Conservation (phyloP, 2,113 vertebrate species). For the Stictonetta naevosa region DNA sequence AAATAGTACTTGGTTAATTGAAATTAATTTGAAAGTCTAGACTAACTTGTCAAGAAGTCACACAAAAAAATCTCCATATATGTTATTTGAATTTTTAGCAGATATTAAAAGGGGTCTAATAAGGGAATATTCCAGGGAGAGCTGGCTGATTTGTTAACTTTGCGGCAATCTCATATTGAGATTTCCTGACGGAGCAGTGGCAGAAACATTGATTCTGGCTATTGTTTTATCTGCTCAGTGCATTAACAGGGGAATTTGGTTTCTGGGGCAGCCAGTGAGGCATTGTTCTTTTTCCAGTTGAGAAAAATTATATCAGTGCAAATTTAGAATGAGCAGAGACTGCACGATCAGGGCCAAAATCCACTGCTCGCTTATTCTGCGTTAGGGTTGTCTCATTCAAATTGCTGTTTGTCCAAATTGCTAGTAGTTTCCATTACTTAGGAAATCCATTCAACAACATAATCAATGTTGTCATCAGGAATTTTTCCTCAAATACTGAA, state of each 20-base stretch:
- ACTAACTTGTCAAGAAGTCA: background rate
- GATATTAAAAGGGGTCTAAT: background rate
- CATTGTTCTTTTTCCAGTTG: slow-evolving; percentile 41
- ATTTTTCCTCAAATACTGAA: background rate
- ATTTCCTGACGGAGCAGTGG: background rate
- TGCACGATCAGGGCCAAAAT: slow-evolving; percentile 13
- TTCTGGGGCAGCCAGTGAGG: slow-evolving; percentile 13
- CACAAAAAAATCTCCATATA: background rate
- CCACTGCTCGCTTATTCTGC: background rate
- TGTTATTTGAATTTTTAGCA: background rate
- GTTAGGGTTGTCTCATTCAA: background rate
- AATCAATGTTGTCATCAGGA: background rate
- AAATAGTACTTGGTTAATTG: background rate
- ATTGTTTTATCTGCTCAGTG: background rate
- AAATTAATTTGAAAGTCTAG: background rate
- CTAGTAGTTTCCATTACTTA: background rate
- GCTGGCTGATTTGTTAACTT: background rate
- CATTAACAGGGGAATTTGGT: slow-evolving; percentile 45
- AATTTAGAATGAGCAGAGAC: slow-evolving; percentile 20
- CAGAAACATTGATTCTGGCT: slow-evolving; percentile 32
- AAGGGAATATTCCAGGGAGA: background rate
- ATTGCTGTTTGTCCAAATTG: background rate
- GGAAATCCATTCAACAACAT: background rate
- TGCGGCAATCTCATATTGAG: background rate
- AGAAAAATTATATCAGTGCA: slow-evolving; percentile 40